Conservation (phyloP, 2,888 invertebrate genomes). For the Drosophila quinaria region DNA sequence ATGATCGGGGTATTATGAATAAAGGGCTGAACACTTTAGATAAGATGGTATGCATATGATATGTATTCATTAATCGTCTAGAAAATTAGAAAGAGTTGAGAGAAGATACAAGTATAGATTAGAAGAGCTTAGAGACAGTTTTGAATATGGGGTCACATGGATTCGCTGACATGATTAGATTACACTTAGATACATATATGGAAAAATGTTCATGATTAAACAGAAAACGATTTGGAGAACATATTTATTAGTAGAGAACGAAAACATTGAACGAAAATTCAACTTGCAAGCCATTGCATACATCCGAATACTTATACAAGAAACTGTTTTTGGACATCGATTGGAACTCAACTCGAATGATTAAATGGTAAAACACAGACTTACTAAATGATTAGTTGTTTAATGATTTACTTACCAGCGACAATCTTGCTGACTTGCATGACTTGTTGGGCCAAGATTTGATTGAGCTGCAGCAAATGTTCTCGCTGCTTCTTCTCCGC, state of each 20-base stretch:
- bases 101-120: constrained; percentile 82
- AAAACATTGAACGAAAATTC: constrained; percentile 67
- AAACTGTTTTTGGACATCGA: constrained; percentile 53
- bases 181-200: constrained; percentile 50
- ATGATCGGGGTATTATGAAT: constrained; percentile 42
- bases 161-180: constrained; percentile 37
- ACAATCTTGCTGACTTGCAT: constrained; percentile 98
- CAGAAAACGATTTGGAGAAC: constrained; percentile 46
- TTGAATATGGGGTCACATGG: constrained; percentile 34
- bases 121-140: constrained; percentile 80
- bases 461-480: constrained; percentile 95
- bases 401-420: constrained; percentile 90
- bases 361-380: constrained; percentile 4
- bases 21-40: constrained; percentile 63
- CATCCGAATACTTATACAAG: constrained; percentile 39
- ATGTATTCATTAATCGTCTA: constrained; percentile 85
- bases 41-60: constrained; percentile 73
- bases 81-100: constrained; percentile 84
- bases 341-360: constrained; percentile 50
- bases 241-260: constrained; percentile 63
- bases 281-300: constrained; percentile 65
- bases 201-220: constrained; percentile 17
- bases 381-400: neutral
- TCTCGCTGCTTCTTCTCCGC: constrained; percentile 95
- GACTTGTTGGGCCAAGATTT: constrained; percentile 96